Percentiles rank a stretch among this genome's conserved stretches.
Conservation (phyloP, 1,140 invertebrate species). For the Homalodisca vitripennis region DNA sequence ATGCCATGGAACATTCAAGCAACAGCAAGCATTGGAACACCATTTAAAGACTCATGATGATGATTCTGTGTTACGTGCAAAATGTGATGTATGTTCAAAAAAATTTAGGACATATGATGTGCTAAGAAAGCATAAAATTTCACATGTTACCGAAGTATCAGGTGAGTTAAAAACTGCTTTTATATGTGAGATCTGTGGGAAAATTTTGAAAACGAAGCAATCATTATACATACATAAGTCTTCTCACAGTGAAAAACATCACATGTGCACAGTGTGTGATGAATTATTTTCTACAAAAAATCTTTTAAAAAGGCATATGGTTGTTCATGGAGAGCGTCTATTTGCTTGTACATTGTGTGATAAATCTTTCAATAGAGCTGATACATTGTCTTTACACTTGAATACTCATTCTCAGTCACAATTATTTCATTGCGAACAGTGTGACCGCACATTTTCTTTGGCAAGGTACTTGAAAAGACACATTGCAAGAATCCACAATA, state of each 20-base stretch:
- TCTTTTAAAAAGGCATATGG: background rate
- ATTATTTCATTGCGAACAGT: background rate
- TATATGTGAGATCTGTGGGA: constrained; percentile 1
- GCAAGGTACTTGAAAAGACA: background rate
- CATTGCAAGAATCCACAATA: background rate
- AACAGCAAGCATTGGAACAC: background rate
- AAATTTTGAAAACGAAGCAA: background rate
- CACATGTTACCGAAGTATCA: background rate
- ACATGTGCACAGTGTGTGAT: background rate
- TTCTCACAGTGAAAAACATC: background rate
- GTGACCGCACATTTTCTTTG: background rate
- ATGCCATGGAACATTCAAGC: background rate
- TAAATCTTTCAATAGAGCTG: background rate
- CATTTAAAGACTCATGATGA: background rate
- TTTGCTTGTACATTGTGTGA: background rate
- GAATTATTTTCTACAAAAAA: background rate
- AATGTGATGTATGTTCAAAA: background rate
- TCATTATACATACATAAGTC: background rate
- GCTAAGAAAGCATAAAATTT: background rate
- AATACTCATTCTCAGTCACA: background rate
- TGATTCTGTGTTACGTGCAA: background rate
- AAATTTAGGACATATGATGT: background rate
- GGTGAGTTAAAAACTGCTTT: background rate
- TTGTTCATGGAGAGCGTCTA: background rate
- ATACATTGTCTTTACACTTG: background rate